Evolutionary conservation across 2,113 vertebrate genomes (phyloP), one percentile per base, ranked within the genome.

Genomic region (Etheostoma cragini): DNA sequence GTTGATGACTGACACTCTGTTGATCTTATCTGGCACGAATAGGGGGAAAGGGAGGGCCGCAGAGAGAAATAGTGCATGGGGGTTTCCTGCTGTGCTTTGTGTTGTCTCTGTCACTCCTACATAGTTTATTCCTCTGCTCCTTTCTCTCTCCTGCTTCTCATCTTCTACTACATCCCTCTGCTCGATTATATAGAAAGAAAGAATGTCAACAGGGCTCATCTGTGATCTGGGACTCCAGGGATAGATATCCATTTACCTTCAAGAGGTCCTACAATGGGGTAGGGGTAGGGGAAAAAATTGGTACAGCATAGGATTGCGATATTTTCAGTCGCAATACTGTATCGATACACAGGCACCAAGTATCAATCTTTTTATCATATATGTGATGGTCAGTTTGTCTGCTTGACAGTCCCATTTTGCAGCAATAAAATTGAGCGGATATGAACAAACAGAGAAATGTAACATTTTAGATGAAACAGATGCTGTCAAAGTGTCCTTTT

Each of bases 1-100:
- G 88, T 92, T 92, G 95, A 96, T 95, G 95, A 94, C 94, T 97
- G 96, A 97, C 96, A 96, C 94, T 90, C 72, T 88, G 95, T 96
- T 95, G 95, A 96, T 96, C 96, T 97, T 96, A 98, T 96, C 97
- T 95, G 95, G 80, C 33, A 45, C 86, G 0, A 78, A 61, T 87
- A 73, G 74, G 76, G 82, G 82, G 88, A 81, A 76, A 89, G 79
- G 49, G 74, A 91, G 74, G 73, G 58, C 68, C 38, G 33, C 50
- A 64, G 88, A 85, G 78, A 66, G 58, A 60, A 82, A 47, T 78
- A 73, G 77, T 60, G 67, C 24, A 26, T 79, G 22, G 60, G 63
- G 64, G 74, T 56, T 22, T 53, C 76, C 64, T 82, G 75, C 53
- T 13, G 71, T 54, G 60, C 88, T 89, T 90, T 89, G 80, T 91